Conservation (phyloP, 2,888 invertebrate species). For the Netelia virgata region DNA sequence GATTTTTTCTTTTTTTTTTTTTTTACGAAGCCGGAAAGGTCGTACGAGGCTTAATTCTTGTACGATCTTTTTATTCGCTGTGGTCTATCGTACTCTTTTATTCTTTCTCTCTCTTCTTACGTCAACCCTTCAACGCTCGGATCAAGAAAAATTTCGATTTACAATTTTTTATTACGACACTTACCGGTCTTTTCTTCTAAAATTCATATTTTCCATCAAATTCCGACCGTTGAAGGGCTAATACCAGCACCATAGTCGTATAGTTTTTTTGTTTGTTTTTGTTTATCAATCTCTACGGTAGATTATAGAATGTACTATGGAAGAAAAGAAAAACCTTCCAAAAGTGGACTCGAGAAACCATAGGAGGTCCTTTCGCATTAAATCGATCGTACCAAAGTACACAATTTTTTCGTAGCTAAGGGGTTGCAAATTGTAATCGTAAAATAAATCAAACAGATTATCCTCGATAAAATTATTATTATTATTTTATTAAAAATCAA, state of each 20-base stretch:
- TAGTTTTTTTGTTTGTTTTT: not conserved
- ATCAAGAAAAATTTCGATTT: not conserved
- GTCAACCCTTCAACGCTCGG: not conserved
- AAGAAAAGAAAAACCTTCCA: slow-evolving; percentile 43
- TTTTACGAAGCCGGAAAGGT: not conserved
- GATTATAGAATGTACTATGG: slow-evolving; percentile 38
- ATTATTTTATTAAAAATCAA: too few relatives aligned
- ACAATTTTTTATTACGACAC: not conserved
- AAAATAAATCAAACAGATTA: too few relatives aligned
- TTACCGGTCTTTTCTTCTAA: too few relatives aligned
- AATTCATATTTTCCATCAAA: too few relatives aligned
- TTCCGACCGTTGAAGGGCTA: slow-evolving; percentile 11
- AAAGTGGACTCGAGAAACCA: slow-evolving; percentile 66
- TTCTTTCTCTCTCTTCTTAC: slow-evolving; percentile 34
- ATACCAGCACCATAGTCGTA: slow-evolving; percentile 25
- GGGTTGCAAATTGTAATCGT: too few relatives aligned
- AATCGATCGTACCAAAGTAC: not conserved
- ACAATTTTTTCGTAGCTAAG: not conserved
- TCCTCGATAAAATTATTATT: not conserved
- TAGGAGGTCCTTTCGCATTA: slow-evolving; percentile 43
- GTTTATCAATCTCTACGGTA: slow-evolving; percentile 20
- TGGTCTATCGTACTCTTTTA: slow-evolving; percentile 7
- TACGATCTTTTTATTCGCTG: slow-evolving; percentile 55
- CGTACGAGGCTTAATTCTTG: not conserved
- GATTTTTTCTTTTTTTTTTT: slow-evolving; percentile 10